Conservation (phyloP, 1,140 invertebrate species). For the Drosophila gunungcola region DNA sequence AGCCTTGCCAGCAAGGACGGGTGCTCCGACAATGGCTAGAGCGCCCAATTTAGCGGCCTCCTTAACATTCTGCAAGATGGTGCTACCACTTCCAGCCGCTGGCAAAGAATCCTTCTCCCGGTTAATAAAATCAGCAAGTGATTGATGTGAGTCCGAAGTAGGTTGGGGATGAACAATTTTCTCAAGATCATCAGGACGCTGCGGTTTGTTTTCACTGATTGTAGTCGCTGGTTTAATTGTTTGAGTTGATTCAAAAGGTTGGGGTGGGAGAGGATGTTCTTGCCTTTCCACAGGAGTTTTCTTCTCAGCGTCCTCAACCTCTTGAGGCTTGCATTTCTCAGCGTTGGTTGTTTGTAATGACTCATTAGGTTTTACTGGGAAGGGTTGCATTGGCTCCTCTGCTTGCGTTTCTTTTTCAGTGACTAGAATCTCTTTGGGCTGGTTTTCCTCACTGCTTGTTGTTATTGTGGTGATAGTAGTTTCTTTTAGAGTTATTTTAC, state of each 20-base stretch:
- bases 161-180: constrained; percentile 2
- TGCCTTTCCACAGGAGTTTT: neutral
- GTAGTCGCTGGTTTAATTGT: constrained; percentile 30
- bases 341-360: constrained; percentile 3
- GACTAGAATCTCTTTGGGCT: constrained; percentile 25
- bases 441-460: constrained; percentile 26
- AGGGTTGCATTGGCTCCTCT: neutral
- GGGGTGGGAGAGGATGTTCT: neutral
- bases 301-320: neutral
- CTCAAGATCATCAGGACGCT: constrained; percentile 44
- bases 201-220: constrained; percentile 17
- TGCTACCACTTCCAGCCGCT: constrained; percentile 26
- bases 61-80: constrained; percentile 86
- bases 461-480: constrained; percentile 58
- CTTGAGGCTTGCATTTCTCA: constrained; percentile 19
- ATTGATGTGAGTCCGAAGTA: constrained; percentile 46
- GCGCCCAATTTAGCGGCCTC: constrained; percentile 95
- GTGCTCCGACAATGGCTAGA: constrained; percentile 90
- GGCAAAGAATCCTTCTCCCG: constrained; percentile 43
- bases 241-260: constrained; percentile 11
- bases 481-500: constrained; percentile 33
- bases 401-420: constrained; percentile 5
- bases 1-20: constrained; percentile 92
- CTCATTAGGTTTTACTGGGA: neutral
- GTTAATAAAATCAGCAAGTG: constrained; percentile 65